Base-by-base conservation (phyloP, 2,113 vertebrate genomes). In the Oriolus oriolus region DNA sequence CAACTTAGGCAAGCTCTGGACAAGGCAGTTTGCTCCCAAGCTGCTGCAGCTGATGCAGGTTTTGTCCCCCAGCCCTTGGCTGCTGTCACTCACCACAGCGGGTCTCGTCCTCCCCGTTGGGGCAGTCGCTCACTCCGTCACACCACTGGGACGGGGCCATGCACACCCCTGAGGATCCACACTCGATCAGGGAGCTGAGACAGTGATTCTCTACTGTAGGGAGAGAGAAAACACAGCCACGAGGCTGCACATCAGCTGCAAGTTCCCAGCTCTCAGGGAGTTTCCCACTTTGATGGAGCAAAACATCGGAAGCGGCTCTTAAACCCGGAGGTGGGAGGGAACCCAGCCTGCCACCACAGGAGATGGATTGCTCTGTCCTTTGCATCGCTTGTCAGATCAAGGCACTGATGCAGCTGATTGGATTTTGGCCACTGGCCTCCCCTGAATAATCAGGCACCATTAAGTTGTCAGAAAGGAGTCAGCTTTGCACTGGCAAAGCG, bases 81-180 rank as follows among this genome's bases (percentile, higher is more conserved):
- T 59, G 20, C 24, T 3, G 1, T 24, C n/a, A 97, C 97, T 97
- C 93, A 98, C 98, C 98, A 33, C 98, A 98, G 4, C 64, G 97
- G 21, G 73, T 97, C 95, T 98, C 98, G 13, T 98, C 98, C 86
- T 98, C 98, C 9, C 97, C 97, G 0, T 89, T 60, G 63, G 98
- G 97, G 56, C 98, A 98, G 57, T 98, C 50, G 1, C 24, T 54
- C 9, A 94, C 27, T 7, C 98, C 97, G 0, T 98, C 96, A 1
- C 98, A 98, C 98, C 98, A 98, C n/a, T 95, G 56, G 0, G 93
- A 95, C 54, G 95, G 14, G 2, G 53, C 14, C 19, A 98, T 13
- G 41, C 97, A 98, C 41, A 57, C 70, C 57, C 97, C 96, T 1
- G 97, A 97, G 27, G 94, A 93, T 37, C 96, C 95, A 16, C 98